Percentiles rank a stretch among this genome's conserved stretches.
phyloP scores from a whole-genome alignment of 2,113 vertebrate genomes.

The Chaetodon auriga region DNA sequence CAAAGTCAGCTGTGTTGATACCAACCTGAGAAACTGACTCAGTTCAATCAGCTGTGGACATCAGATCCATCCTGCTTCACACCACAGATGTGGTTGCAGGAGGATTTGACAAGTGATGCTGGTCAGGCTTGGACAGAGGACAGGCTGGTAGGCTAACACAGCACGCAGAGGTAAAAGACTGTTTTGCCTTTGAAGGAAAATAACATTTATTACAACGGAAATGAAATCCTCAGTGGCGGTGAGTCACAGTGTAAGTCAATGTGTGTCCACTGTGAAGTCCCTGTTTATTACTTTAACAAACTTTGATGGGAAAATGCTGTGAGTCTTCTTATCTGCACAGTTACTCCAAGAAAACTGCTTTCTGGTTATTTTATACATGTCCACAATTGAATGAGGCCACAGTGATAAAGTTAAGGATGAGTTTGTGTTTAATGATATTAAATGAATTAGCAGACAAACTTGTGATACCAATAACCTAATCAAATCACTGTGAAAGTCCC shows the following conservation, averaged over 20 bases:
- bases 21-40: slow-evolving; percentile 42
- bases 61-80: slow-evolving; percentile 10
- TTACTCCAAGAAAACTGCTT: neutral
- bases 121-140: neutral
- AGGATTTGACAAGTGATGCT: slow-evolving; percentile 23
- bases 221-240: slow-evolving; percentile 29
- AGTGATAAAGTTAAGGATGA: neutral
- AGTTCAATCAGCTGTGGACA: neutral
- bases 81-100: slow-evolving; percentile 22
- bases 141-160: neutral
- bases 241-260: slow-evolving; percentile 31
- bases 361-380: neutral
- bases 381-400: slow-evolving; percentile 6
- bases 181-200: slow-evolving; percentile 23
- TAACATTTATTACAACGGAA: slow-evolving; percentile 24
- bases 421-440: slow-evolving; percentile 31
- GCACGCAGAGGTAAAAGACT: neutral
- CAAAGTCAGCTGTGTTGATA: slow-evolving; percentile 9
- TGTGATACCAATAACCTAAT: slow-evolving; percentile 73
- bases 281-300: slow-evolving; percentile 29
- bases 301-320: slow-evolving; percentile 3
- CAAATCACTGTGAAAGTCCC: slow-evolving; percentile 46
- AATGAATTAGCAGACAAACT: slow-evolving; percentile 42
- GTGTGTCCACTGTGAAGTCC: slow-evolving; percentile 4
- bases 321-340: neutral